These are phyloP conservation scores for Heliconius congener DNA, from an alignment of 1,140 invertebrate species.

Conservation along the genomic window DNA sequence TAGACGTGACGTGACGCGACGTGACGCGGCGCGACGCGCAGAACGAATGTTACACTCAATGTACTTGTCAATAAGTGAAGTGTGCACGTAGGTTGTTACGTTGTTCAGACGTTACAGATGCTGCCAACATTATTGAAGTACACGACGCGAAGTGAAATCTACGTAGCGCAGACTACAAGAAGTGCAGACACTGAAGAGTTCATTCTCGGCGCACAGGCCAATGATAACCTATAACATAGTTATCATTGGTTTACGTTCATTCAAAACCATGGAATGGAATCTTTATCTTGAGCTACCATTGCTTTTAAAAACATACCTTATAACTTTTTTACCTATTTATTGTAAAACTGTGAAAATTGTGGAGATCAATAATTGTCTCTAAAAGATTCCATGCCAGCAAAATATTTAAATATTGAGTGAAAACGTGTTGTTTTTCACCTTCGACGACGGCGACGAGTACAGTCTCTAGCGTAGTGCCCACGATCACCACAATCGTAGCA, in stretches of 20 bases:
- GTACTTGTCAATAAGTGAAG: conserved; percentile 72
- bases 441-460: conserved; percentile 85
- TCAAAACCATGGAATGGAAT: conserved; percentile 66
- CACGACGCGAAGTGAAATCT: conserved; percentile 77
- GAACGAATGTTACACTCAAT: conserved; percentile 72
- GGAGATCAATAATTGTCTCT: conserved; percentile 23
- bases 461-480: conserved; percentile 96
- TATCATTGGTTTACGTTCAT: conserved; percentile 80
- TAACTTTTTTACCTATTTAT: not conserved
- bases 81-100: conserved; percentile 75
- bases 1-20: conserved; percentile 57
- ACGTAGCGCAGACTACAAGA: conserved; percentile 80
- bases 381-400: conserved; percentile 61
- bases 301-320: not conserved
- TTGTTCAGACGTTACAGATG: conserved; percentile 75
- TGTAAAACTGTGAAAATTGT: not conserved
- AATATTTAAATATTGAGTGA: conserved; percentile 43
- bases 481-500: conserved; percentile 96
- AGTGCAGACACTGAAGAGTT: conserved; percentile 80
- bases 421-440: conserved; percentile 60
- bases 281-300: conserved; percentile 44
- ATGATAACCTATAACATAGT: conserved; percentile 82
- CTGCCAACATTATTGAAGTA: conserved; percentile 71
- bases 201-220: conserved; percentile 79
- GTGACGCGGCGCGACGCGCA: conserved; percentile 58